These are phyloP conservation scores for Ranitomeya imitator DNA, from an alignment of 2,113 vertebrate genomes.

Conservation along the genomic window DNA sequence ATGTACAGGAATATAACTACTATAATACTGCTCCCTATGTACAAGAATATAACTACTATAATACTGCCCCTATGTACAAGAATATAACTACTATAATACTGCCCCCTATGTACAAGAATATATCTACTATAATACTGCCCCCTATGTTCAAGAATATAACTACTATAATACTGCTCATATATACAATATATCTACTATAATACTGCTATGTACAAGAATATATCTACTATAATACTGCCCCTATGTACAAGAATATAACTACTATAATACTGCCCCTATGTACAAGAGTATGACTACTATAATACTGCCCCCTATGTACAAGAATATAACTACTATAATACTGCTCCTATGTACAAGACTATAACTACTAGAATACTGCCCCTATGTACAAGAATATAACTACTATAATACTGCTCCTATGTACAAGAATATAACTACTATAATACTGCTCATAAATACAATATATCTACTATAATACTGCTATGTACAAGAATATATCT, in stretches of 20 bases:
- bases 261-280: neutral
- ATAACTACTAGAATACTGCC: neutral
- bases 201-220: neutral
- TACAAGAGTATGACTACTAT: conserved; percentile 1
- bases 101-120: too few relatives aligned
- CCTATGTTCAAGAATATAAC: neutral
- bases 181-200: neutral
- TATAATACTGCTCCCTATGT: too few relatives aligned
- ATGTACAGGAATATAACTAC: too few relatives aligned
- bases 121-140: neutral
- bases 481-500: too few relatives aligned
- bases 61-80: too few relatives aligned
- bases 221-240: neutral
- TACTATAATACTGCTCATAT: too few relatives aligned
- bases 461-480: too few relatives aligned
- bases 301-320: neutral
- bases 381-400: too few relatives aligned
- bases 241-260: neutral
- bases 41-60: too few relatives aligned
- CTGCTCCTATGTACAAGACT: conserved; percentile 1
- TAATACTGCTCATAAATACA: too few relatives aligned
- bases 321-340: neutral
- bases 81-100: too few relatives aligned
- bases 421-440: neutral
- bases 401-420: neutral